These are phyloP conservation scores for Pseudobourletiella spinata DNA, from an alignment of 1,140 invertebrate species.

Conservation along the genomic window DNA sequence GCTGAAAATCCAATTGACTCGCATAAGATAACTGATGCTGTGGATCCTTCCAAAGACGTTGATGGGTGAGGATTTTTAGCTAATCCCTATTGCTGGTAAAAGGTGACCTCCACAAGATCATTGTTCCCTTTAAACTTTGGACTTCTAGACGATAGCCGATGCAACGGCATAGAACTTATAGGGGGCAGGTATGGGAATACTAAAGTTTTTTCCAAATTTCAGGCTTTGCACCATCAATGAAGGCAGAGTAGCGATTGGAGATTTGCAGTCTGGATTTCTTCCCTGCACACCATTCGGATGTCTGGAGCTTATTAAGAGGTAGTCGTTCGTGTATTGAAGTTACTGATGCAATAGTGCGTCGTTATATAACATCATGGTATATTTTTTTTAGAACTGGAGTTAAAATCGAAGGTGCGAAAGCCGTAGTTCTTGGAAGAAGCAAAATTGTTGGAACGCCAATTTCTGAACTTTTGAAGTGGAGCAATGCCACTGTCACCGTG, in stretches of 20 bases:
- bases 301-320: conserved; percentile 79
- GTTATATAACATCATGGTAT: no score
- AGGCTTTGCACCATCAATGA: conserved; percentile 84
- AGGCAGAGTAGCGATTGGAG: conserved; percentile 73
- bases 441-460: conserved; percentile 96
- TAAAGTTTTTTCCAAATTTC: no score
- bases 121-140: no score
- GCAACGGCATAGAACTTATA: no score
- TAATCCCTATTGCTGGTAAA: no score
- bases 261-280: conserved; percentile 67
- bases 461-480: conserved; percentile 89
- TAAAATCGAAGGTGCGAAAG: conserved; percentile 68
- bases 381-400: conserved; percentile 50
- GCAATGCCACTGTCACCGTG: conserved; percentile 90
- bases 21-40: conserved; percentile 74
- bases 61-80: conserved; percentile 64
- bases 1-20: conserved; percentile 70
- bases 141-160: no score
- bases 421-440: conserved; percentile 91
- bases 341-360: no score
- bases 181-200: no score
- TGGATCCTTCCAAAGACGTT: conserved; percentile 82
- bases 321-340: no score
- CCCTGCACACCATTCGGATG: conserved; percentile 91
- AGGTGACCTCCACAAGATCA: no score